Evolutionary conservation across 2,113 vertebrate species (phyloP), one percentile per base, ranked within the genome.

Genomic region (Tonatia bakeri): DNA sequence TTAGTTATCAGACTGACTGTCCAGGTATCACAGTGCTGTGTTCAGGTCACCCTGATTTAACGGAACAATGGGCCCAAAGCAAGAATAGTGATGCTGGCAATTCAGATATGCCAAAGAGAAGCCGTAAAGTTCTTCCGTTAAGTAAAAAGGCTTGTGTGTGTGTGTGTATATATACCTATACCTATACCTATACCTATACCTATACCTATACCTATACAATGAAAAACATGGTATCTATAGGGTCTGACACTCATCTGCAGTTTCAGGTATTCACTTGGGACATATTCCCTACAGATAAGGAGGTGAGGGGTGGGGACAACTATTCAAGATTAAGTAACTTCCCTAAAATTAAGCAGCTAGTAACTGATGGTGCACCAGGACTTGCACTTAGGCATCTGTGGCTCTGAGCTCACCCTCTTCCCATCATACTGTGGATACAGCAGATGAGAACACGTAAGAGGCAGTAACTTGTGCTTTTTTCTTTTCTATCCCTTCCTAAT

Each of bases 361-460:
- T 86, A 45, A 85, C 43, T 24, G 67, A 38, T 5, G 38, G 82
- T 31, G n/a, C 12, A 12, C n/a, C 76, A 65, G n/a, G 15, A 38
- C n/a, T 43, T 38, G 43, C 17, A 22, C 47, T 31, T n/a, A 7
- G 24, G 26, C 14, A 5, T 15, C 28, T 54, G 7, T 2, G 10
- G 45, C 13, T 80, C 43, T 26, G 16, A 13, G 50, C 40, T 26
- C 28, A 79, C 5, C 12, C 19, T 15, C 47, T 28, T 36, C 20
- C 19, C 6, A 56, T 11, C 10, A 19, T 14, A 52, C 9, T n/a
- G n/a, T 9, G 52, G 24, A 52, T 5, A 10, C 10, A 36, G 73
- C 14, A 77, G 54, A 6, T 0, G 1, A 22, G 7, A 7, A 2
- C 2, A 4, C 1, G 5, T 26, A 43, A 64, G 45, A 40, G 14